Evolutionary conservation across 2,113 vertebrate species (phyloP).

Genomic region (Sinocyclocheilus anophthalmus): DNA sequence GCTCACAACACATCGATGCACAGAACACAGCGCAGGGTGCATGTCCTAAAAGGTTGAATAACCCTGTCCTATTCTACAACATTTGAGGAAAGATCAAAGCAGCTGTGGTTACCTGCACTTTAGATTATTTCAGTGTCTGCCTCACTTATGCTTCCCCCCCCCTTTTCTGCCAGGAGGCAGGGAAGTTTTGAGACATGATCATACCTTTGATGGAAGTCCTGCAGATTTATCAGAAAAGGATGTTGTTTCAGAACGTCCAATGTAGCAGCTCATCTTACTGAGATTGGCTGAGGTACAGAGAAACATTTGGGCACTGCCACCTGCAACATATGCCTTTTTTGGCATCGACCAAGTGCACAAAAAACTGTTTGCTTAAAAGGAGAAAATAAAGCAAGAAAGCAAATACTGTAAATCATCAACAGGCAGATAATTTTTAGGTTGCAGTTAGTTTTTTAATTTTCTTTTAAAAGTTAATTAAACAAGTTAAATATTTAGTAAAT

Average conservation of each 20-base stretch:
- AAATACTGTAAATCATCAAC: not conserved
- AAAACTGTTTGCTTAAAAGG: slow-evolving; percentile 20
- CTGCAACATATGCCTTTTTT: slow-evolving; percentile 34
- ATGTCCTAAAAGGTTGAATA: too few species aligned
- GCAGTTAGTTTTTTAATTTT: too few species aligned
- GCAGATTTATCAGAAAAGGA: not conserved
- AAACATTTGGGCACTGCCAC: not conserved
- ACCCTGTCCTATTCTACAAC: slow-evolving; percentile 14
- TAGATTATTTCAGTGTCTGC: slow-evolving; percentile 36
- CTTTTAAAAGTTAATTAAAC: too few species aligned
- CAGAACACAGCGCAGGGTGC: too few species aligned
- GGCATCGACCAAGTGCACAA: slow-evolving; percentile 18
- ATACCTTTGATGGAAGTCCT: not conserved
- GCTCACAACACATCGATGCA: too few species aligned
- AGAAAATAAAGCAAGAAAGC: slow-evolving; percentile 31
- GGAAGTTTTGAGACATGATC: not conserved
- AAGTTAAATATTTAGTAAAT: too few species aligned
- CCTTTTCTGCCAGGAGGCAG: not conserved
- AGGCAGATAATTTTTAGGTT: not conserved
- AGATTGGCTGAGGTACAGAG: not conserved
- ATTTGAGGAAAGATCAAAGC: slow-evolving; percentile 45
- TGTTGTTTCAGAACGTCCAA: not conserved
- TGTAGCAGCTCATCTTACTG: slow-evolving; percentile 1
- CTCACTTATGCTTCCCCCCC: not conserved
- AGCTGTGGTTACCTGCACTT: slow-evolving; percentile 43